These are phyloP conservation scores for Ochropleura plecta DNA, from an alignment of 2,888 invertebrate genomes.

Conservation along the genomic window DNA sequence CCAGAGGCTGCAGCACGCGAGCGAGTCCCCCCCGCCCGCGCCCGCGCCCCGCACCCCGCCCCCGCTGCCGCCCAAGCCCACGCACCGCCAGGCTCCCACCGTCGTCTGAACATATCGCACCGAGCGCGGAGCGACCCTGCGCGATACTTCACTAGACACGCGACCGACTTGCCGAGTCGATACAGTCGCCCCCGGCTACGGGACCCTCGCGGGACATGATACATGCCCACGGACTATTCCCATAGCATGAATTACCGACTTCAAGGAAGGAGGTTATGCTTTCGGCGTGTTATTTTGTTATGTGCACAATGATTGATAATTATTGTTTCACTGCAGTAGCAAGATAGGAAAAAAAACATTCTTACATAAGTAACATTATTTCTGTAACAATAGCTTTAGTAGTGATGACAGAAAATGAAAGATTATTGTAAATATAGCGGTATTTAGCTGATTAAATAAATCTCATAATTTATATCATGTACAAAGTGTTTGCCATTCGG, in stretches of 20 bases:
- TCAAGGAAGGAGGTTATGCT: background rate
- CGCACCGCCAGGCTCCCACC: constrained; percentile 77
- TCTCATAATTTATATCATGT: constrained; percentile 63
- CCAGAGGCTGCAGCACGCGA: constrained; percentile 69
- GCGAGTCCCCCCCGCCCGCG: constrained; percentile 6
- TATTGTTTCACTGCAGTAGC: constrained; percentile 9
- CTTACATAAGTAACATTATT: constrained; percentile 15
- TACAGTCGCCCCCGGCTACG: constrained; percentile 22
- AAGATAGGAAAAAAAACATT: constrained; percentile 6
- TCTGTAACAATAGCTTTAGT: constrained; percentile 31
- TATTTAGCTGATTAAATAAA: constrained; percentile 48
- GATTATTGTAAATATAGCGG: constrained; percentile 47
- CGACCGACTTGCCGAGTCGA: background rate
- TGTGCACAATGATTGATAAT: constrained; percentile 13
- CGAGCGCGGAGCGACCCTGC: background rate
- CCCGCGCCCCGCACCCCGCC: constrained; percentile 75
- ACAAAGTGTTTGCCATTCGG: constrained; percentile 69
- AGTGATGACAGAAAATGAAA: constrained; percentile 15
- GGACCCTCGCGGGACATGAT: constrained; percentile 16
- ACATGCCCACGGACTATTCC: background rate
- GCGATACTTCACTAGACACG: background rate
- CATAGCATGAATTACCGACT: background rate
- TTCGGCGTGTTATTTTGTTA: constrained; percentile 19
- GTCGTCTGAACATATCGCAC: constrained; percentile 71
- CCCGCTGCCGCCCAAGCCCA: constrained; percentile 83